A percentile compares a stretch with the other conserved stretches of the same genome.
These are phyloP conservation scores for Drosophila serrata DNA, from an alignment of 1,140 invertebrate genomes.

Conservation along the genomic window DNA sequence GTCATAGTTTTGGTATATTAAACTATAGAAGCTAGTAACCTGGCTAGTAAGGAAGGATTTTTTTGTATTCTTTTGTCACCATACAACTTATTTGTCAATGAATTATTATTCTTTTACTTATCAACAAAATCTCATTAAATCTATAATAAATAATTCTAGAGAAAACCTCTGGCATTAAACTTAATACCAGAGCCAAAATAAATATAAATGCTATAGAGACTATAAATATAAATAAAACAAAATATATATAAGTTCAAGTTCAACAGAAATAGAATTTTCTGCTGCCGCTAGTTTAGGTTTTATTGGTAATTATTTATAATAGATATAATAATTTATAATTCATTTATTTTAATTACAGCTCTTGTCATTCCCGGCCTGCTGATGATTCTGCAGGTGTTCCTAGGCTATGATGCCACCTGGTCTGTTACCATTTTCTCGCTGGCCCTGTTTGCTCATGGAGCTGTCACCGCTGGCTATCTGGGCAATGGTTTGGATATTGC, in stretches of 20 bases:
- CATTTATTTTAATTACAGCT: conserved; percentile 85
- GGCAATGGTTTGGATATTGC: conserved; percentile 96
- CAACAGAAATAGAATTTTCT: conserved; percentile 1
- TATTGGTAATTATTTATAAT: not conserved
- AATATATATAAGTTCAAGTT: conserved; percentile 1
- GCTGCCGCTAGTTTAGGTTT: not conserved
- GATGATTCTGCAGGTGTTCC: conserved; percentile 90
- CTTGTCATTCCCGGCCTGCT: conserved; percentile 88
- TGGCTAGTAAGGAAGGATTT: too few relatives aligned
- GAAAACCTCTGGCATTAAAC: not conserved
- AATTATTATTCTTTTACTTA: not conserved
- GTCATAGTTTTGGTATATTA: too few relatives aligned
- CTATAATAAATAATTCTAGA: not conserved
- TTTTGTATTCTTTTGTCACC: too few relatives aligned
- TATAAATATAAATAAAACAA: not conserved
- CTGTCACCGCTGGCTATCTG: conserved; percentile 94
- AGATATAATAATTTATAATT: not conserved
- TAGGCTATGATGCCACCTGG: conserved; percentile 89
- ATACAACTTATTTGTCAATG: not conserved
- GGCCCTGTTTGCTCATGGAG: conserved; percentile 93
- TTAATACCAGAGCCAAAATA: not conserved
- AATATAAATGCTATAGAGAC: not conserved
- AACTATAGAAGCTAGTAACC: too few relatives aligned
- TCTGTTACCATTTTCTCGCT: conserved; percentile 92
- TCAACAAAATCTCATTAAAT: not conserved